Evolutionary conservation across 2,797 vertebrate species (phyloP).

Genomic region (Coregonus ussuriensis): DNA sequence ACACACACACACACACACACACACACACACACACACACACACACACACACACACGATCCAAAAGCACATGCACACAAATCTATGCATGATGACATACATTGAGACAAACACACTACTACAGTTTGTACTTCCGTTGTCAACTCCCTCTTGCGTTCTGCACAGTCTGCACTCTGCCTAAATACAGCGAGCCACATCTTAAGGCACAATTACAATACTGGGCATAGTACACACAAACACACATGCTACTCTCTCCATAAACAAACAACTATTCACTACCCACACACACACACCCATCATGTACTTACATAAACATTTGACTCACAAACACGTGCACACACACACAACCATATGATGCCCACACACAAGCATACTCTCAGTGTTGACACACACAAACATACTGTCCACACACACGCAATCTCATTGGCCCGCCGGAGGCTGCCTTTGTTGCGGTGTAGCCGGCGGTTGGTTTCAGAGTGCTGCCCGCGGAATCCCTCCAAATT

Average conservation of each 20-base stretch:
- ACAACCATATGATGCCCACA: too few species aligned
- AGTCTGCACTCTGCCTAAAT: slow-evolving; percentile 65
- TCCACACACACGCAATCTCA: slow-evolving; percentile 3
- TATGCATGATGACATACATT: slow-evolving; percentile 7
- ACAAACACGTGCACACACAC: slow-evolving; percentile 23
- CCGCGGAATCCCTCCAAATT: slow-evolving; percentile 35
- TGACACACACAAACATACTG: neutral
- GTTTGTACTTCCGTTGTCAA: slow-evolving; percentile 43
- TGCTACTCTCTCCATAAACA: neutral
- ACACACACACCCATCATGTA: neutral
- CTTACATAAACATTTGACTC: slow-evolving; percentile 7
- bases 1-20: slow-evolving; percentile 46
- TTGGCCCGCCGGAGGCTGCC: slow-evolving; percentile 9
- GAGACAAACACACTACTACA: slow-evolving; percentile 33
- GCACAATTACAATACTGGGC: slow-evolving; percentile 61
- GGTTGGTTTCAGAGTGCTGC: slow-evolving; percentile 31
- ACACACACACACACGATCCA: slow-evolving; percentile 56
- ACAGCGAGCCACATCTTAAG: slow-evolving; percentile 63
- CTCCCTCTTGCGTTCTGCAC: slow-evolving; percentile 44
- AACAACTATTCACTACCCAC: slow-evolving; percentile 3
- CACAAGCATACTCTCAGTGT: neutral
- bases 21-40: too few species aligned
- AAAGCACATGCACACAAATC: slow-evolving; percentile 42
- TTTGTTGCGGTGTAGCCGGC: slow-evolving; percentile 36
- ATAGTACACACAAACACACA: slow-evolving; percentile 40